Base-by-base conservation (phyloP, 2,797 vertebrate species). In the Tauraco hartlaubi region DNA sequence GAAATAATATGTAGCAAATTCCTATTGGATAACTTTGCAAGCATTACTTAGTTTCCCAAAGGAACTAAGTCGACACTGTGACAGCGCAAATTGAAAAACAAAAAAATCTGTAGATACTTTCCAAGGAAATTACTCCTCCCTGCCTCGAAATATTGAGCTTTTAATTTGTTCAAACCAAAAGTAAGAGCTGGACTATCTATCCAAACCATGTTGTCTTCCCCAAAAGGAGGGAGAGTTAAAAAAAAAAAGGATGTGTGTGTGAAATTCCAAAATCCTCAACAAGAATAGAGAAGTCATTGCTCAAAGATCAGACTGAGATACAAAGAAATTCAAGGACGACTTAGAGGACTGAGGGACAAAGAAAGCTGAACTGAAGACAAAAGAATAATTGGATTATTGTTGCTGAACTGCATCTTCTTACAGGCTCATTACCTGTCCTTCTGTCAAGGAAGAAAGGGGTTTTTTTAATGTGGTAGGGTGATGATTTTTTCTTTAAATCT, bases 121-220 rank as follows among this genome's bases (percentile, higher is more conserved):
- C 46, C 8, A 64, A 29, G 21, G 37, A 62, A 83, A 51, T 20
- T 9, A 21, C 16, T 54, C 5, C 3, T 3, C 4, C 2, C 39
- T 14, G 13, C 15, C 12, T 41, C 12, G 39, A 41, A 41, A 41
- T 73, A 61, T 17, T 76, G 15, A 88, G 10, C 8, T 64, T 55
- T 51, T 25, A 68, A 35, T 56, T 71, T 72, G 9, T 69, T 86
- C 44, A 58, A 79, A 61, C 16, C 3, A 31, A 49, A 48, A 9
- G 5, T 12, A 43, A 35, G 11, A 74, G 12, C 6, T 69, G 16
- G 11, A 17, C 12, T 35, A 9, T 51, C 18, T 8, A 29, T 49
- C 25, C 21, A 59, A 73, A 21, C 23, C 2, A 5, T 23, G 6
- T 69, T 33, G 8, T 56, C 2, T 5, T 20, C 4, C 0, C 0